phyloP scores from a whole-genome alignment of 92 coral and sea anemone genomes.

The Epizoanthus rinbou region DNA sequence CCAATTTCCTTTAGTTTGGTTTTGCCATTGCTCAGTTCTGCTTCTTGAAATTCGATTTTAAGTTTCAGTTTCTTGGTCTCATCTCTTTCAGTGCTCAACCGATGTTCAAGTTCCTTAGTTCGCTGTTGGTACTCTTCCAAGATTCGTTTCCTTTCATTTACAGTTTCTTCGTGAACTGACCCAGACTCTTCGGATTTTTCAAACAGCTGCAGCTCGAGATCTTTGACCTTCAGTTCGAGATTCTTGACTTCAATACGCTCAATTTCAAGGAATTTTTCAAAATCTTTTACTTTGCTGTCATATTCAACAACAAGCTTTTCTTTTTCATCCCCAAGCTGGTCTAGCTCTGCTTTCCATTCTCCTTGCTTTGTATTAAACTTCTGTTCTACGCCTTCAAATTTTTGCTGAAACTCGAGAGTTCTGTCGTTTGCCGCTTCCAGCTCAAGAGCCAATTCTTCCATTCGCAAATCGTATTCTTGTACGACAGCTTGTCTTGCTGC shows the following conservation, averaged over 20 bases:
- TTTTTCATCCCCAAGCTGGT: slow-evolving; percentile 48
- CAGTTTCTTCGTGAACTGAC: slow-evolving; percentile 30
- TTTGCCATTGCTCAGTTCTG: slow-evolving; percentile 42
- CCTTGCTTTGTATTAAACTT: slow-evolving; percentile 37
- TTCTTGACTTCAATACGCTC: slow-evolving; percentile 15
- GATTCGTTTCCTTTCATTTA: slow-evolving; percentile 32
- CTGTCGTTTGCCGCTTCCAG: slow-evolving; percentile 72
- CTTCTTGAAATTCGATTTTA: slow-evolving; percentile 49
- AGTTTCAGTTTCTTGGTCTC: slow-evolving; percentile 35
- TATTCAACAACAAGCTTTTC: slow-evolving; percentile 42
- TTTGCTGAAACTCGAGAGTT: slow-evolving; percentile 45
- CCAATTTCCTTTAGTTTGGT: slow-evolving; percentile 59
- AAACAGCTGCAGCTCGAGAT: slow-evolving; percentile 55
- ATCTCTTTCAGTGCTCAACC: slow-evolving; percentile 52
- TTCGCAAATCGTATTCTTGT: slow-evolving; percentile 79
- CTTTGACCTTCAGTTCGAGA: slow-evolving; percentile 55
- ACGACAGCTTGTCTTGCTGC: slow-evolving; percentile 82
- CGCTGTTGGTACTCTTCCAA: slow-evolving; percentile 44
- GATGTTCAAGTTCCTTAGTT: slow-evolving; percentile 44
- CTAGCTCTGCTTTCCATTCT: slow-evolving; percentile 47
- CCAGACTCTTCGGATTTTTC: slow-evolving; percentile 46
- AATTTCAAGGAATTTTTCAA: slow-evolving; percentile 25
- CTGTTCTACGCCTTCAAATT: slow-evolving; percentile 40
- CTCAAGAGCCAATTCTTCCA: slow-evolving; percentile 72
- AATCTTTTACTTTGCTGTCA: not conserved